Conservation (phyloP, 2,888 invertebrate genomes). For the Hesperia comma region DNA sequence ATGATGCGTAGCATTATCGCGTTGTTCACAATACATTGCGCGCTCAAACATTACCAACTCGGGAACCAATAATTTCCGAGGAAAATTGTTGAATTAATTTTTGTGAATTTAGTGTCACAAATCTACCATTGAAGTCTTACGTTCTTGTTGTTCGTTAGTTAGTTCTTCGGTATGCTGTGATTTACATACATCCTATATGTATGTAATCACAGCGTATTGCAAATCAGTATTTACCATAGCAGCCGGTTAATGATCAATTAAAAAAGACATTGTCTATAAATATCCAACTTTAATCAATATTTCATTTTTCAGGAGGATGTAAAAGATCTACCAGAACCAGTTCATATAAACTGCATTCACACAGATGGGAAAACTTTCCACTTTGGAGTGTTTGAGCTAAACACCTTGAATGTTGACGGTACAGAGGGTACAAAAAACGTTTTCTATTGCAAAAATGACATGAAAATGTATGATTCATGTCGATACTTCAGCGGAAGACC, state of each 20-base stretch:
- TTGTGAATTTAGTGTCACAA: no score
- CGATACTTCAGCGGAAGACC: conserved; percentile 87
- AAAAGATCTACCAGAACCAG: conserved; percentile 88
- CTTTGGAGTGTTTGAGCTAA: conserved; percentile 93
- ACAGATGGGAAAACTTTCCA: conserved; percentile 90
- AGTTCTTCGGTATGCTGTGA: no score
- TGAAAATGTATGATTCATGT: conserved; percentile 87
- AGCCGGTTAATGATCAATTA: not conserved
- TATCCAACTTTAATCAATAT: conserved; percentile 11
- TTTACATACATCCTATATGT: no score
- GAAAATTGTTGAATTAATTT: no score
- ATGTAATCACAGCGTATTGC: no score
- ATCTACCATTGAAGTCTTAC: no score
- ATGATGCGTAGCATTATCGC: no score
- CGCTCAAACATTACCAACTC: no score
- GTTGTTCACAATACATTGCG: no score
- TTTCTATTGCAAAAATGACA: conserved; percentile 88
- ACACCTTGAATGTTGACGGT: conserved; percentile 88
- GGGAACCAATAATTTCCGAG: no score
- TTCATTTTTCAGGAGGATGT: conserved; percentile 80
- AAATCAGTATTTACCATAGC: no score
- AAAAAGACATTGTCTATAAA: not conserved
- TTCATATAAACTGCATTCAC: conserved; percentile 92
- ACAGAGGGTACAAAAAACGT: conserved; percentile 87
- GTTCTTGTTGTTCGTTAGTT: no score